Conservation (phyloP, 2,797 vertebrate species). For the Diglossa cyanea region DNA sequence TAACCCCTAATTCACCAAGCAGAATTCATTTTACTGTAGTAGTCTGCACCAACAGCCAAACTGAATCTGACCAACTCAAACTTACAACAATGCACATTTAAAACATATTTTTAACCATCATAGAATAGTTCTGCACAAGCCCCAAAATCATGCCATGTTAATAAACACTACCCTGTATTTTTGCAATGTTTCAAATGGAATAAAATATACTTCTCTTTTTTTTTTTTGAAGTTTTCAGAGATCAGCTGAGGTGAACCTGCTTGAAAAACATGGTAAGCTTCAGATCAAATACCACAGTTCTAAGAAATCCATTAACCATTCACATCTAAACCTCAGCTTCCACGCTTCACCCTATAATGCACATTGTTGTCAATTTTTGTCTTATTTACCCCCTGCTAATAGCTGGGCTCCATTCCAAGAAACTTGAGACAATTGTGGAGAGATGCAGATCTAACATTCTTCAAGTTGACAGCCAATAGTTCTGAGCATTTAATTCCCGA, state of each 20-base stretch:
- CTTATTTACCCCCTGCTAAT: slow-evolving; percentile 65
- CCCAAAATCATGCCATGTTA: neutral
- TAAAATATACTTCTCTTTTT: neutral
- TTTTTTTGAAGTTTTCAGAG: neutral
- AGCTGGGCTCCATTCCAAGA: slow-evolving; percentile 54
- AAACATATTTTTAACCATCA: neutral
- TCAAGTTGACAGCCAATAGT: slow-evolving; percentile 54
- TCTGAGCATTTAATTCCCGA: slow-evolving; percentile 50
- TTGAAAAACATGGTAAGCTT: neutral
- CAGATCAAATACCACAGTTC: slow-evolving; percentile 4
- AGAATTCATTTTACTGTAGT: neutral
- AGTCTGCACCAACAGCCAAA: neutral
- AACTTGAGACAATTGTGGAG: slow-evolving; percentile 52
- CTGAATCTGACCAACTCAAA: neutral
- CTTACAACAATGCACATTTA: neutral
- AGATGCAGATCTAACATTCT: slow-evolving; percentile 56
- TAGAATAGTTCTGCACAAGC: neutral
- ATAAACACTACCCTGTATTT: neutral
- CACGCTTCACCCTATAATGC: neutral
- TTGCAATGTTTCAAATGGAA: neutral
- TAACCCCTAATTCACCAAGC: neutral
- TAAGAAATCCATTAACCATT: slow-evolving; percentile 36
- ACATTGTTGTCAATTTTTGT: slow-evolving; percentile 59
- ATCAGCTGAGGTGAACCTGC: neutral
- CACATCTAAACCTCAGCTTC: slow-evolving; percentile 43